Percentiles rank a stretch among this genome's conserved stretches.
Evolutionary conservation across 2,888 invertebrate genomes (phyloP).

Genomic region (Pollenia griseotomentosa): DNA sequence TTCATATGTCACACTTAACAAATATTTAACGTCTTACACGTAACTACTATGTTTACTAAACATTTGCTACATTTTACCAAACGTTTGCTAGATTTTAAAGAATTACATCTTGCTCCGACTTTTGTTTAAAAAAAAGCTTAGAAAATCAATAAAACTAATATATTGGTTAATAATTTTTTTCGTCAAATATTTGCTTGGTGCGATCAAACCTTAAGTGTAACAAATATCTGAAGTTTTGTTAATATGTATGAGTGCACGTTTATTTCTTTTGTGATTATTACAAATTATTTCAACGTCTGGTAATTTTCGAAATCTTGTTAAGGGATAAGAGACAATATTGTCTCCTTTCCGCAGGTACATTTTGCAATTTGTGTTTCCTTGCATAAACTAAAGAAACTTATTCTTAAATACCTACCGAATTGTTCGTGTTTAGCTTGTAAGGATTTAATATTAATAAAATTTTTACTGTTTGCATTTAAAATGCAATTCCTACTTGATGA

Average conservation of each 20-base stretch:
- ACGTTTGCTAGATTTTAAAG: too few relatives aligned
- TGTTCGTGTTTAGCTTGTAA: constrained; percentile 23
- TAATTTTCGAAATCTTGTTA: constrained; percentile 29
- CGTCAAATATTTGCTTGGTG: too few relatives aligned
- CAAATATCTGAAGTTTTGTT: not conserved
- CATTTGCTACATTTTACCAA: too few relatives aligned
- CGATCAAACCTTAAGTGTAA: too few relatives aligned
- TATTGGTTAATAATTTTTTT: too few relatives aligned
- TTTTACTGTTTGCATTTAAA: constrained; percentile 1
- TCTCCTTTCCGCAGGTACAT: not conserved
- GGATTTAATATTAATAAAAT: not conserved
- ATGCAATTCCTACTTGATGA: not conserved
- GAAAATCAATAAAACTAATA: too few relatives aligned
- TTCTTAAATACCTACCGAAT: constrained; percentile 25
- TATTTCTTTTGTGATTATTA: constrained; percentile 41
- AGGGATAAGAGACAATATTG: not conserved
- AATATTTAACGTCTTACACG: not conserved
- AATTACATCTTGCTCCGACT: too few relatives aligned
- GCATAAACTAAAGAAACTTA: constrained; percentile 2
- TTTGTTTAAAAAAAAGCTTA: too few relatives aligned
- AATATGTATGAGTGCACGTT: constrained; percentile 7
- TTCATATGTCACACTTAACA: not conserved
- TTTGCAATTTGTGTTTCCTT: not conserved
- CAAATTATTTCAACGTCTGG: constrained; percentile 53
- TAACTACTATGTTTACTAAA: too few relatives aligned